Evolutionary conservation across 2,888 invertebrate species (phyloP).

Genomic region (Ennomos erosarius): DNA sequence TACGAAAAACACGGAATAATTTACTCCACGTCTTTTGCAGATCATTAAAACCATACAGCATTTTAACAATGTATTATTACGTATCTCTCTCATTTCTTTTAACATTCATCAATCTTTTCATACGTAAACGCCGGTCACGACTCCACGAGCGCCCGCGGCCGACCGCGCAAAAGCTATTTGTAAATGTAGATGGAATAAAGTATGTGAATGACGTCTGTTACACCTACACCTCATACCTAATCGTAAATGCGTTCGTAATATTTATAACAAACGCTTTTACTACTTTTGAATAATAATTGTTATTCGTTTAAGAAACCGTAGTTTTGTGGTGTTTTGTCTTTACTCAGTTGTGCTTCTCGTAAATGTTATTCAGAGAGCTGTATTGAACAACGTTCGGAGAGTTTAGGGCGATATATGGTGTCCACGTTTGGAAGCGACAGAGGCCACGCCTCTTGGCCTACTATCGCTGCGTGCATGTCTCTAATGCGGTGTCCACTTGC

Average conservation of each 20-base stretch:
- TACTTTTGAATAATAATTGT: no score
- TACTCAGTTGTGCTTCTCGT: conserved; percentile 26
- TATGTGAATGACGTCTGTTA: conserved; percentile 26
- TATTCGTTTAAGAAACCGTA: neutral
- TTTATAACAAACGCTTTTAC: conserved; percentile 3
- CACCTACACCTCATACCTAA: conserved; percentile 8
- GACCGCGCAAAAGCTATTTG: conserved; percentile 29
- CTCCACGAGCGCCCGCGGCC: conserved; percentile 28
- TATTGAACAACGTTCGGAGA: conserved; percentile 29
- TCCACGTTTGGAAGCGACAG: conserved; percentile 39
- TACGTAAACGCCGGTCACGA: conserved; percentile 28
- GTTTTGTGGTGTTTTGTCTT: neutral
- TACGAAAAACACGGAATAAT: neutral
- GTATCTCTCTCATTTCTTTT: conserved; percentile 24
- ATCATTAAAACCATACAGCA: conserved; percentile 2
- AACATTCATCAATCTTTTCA: conserved; percentile 25
- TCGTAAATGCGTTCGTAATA: neutral
- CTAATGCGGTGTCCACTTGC: conserved; percentile 36
- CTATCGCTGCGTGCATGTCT: conserved; percentile 32
- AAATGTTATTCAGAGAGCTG: conserved; percentile 25
- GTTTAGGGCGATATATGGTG: conserved; percentile 39
- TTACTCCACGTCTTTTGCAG: neutral
- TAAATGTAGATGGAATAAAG: conserved; percentile 29
- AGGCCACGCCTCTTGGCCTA: conserved; percentile 43
- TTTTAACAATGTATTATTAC: conserved; percentile 17